These are phyloP conservation scores for Sinocyclocheilus maitianheensis DNA, from an alignment of 2,113 vertebrate genomes.

Conservation along the genomic window DNA sequence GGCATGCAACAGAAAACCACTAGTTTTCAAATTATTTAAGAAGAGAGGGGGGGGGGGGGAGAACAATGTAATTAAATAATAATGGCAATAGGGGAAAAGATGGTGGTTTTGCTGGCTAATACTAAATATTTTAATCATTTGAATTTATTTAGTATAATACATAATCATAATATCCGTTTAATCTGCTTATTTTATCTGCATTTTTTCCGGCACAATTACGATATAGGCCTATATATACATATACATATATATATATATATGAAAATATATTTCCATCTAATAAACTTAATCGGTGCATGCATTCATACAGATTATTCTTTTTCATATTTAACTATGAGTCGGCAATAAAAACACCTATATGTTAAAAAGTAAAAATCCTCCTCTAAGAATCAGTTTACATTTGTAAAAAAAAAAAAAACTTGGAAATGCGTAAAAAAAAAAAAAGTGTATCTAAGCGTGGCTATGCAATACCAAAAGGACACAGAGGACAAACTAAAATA, in stretches of 20 bases:
- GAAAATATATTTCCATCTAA: no score
- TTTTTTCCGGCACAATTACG: not conserved
- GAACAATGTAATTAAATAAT: slow-evolving; percentile 20
- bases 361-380: not conserved
- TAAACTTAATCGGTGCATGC: slow-evolving; percentile 47
- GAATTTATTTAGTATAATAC: not conserved
- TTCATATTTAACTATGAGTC: not conserved
- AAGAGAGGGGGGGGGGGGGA: not conserved
- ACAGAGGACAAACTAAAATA: slow-evolving; percentile 64
- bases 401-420: slow-evolving; percentile 63
- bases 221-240: no score
- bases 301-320: slow-evolving; percentile 50
- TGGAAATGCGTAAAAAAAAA: slow-evolving; percentile 20
- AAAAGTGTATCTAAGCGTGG: slow-evolving; percentile 36
- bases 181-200: not conserved
- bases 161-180: not conserved
- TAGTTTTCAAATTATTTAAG: slow-evolving; percentile 22
- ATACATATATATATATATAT: no score
- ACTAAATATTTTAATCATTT: slow-evolving; percentile 38
- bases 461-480: slow-evolving; percentile 54
- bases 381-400: slow-evolving; percentile 72
- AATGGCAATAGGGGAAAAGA: slow-evolving; percentile 44
- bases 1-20: slow-evolving; percentile 64
- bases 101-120: slow-evolving; percentile 59
- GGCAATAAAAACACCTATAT: not conserved